These are phyloP conservation scores for Endotricha flammealis DNA, from an alignment of 2,888 invertebrate genomes.

Conservation along the genomic window DNA sequence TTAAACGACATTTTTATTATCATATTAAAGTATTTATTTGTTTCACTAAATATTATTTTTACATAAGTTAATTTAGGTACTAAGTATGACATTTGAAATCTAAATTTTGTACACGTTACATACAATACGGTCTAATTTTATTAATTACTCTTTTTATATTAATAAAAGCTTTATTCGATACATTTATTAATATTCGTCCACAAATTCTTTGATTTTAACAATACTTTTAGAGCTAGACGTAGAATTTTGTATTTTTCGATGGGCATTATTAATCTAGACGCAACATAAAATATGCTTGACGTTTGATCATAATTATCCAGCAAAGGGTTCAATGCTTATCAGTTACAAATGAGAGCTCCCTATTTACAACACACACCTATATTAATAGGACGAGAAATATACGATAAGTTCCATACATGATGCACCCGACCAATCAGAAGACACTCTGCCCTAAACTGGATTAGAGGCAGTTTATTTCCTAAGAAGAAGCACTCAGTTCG, in stretches of 20 bases:
- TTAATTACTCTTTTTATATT: too few relatives aligned
- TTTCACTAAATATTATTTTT: slow-evolving; percentile 44
- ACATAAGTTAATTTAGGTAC: slow-evolving; percentile 49
- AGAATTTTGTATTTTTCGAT: too few relatives aligned
- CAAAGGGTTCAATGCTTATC: slow-evolving; percentile 22
- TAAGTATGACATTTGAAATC: not conserved
- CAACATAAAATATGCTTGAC: slow-evolving; percentile 15
- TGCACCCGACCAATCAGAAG: slow-evolving; percentile 44
- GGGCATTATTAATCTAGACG: not conserved
- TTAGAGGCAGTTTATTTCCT: slow-evolving; percentile 45
- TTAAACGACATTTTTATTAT: slow-evolving; percentile 45
- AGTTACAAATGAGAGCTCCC: slow-evolving; percentile 27
- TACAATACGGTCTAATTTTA: too few relatives aligned
- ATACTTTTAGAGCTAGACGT: too few relatives aligned
- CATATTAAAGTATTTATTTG: slow-evolving; percentile 43
- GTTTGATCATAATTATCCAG: slow-evolving; percentile 18
- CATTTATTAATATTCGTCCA: too few relatives aligned
- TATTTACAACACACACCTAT: slow-evolving; percentile 47
- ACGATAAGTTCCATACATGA: slow-evolving; percentile 33
- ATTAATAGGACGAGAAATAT: slow-evolving; percentile 36
- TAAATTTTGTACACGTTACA: not conserved
- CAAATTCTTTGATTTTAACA: too few relatives aligned
- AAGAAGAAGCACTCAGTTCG: slow-evolving; percentile 50
- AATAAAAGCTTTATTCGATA: too few relatives aligned
- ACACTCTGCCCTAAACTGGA: slow-evolving; percentile 42